Base-by-base conservation (phyloP, 2,888 invertebrate species). In the Rhamnusium bicolor region DNA sequence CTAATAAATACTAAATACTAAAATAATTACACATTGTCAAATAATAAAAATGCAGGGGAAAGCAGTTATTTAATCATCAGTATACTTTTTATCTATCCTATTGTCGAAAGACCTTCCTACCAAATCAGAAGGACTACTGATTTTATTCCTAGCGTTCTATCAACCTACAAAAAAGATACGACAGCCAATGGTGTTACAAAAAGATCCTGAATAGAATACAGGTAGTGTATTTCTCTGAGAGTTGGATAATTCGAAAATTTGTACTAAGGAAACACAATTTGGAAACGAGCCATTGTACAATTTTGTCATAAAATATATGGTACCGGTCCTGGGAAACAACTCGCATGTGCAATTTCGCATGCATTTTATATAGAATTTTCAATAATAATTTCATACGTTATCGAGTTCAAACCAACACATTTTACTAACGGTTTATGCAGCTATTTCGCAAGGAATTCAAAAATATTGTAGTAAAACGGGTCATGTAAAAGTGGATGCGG, bases 381-480 rank as follows among this genome's bases (percentile, higher is more conserved):
- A 76, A 80, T 79, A 81, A 80, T 73, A 70, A 78, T 76, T 76
- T 69, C 79, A 69, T 75, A 54, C 74, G 69, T 81, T 81, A 82
- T 82, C 79, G 75, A 78, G 78, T 80, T 79, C 77, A 76, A 74
- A 75, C 79, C 81, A 80, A 78, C 80, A 80, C 80, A 79, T 79
- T 81, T 75, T 60, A 71, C 74, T 82, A 83, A 83, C 82, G 80
- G 81, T 80, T 77, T 70, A 74, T 54, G 63, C 80, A 79, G 80
- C 69, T 79, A 81, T 81, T 81, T 78, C 69, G 79, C 74, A 67
- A 78, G 79, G 82, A 82, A 82, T 83, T 82, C 77, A 76, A 79
- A 82, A 82, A 82, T 80, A 77, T 76, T 78, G 73, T 75, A 77
- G 72, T 79, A 68, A 81, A 83, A 80, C 80, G 78, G 79, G 79